phyloP scores from a whole-genome alignment of 2,113 vertebrate genomes.

The Nothocercus nigrocapillus region DNA sequence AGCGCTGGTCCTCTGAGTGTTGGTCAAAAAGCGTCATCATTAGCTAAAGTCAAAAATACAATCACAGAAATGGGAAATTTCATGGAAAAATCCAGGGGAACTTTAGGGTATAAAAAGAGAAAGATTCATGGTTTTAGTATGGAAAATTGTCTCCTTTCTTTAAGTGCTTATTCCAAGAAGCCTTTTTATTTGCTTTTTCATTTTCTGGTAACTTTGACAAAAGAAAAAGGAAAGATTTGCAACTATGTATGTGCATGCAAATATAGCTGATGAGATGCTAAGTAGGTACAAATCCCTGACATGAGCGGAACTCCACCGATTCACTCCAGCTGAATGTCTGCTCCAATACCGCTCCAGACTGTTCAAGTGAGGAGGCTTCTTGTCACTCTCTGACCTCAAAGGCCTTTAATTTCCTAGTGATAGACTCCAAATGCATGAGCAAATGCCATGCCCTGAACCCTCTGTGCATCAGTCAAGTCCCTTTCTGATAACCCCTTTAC shows the following conservation, averaged over 20 bases:
- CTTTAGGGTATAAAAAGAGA: background rate
- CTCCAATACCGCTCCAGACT: background rate
- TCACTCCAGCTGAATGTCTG: background rate
- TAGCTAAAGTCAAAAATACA: background rate
- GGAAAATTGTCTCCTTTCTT: background rate
- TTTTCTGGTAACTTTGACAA: background rate
- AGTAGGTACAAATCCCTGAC: background rate
- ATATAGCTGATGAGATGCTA: background rate
- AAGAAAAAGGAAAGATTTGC: background rate
- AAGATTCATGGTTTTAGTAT: background rate
- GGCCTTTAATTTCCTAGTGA: background rate
- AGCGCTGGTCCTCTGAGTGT: background rate
- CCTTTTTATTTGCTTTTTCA: background rate
- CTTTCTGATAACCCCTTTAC: background rate
- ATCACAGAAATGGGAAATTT: background rate
- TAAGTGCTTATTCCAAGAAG: background rate
- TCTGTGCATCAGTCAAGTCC: background rate
- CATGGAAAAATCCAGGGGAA: background rate
- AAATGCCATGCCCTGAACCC: background rate
- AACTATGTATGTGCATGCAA: background rate
- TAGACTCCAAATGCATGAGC: background rate
- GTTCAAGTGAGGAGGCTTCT: background rate
- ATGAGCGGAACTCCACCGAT: background rate
- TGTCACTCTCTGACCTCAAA: background rate
- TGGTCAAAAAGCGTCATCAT: background rate